Evolutionary conservation across 2,113 vertebrate species (phyloP).

Genomic region (Paraplagusia blochii): DNA sequence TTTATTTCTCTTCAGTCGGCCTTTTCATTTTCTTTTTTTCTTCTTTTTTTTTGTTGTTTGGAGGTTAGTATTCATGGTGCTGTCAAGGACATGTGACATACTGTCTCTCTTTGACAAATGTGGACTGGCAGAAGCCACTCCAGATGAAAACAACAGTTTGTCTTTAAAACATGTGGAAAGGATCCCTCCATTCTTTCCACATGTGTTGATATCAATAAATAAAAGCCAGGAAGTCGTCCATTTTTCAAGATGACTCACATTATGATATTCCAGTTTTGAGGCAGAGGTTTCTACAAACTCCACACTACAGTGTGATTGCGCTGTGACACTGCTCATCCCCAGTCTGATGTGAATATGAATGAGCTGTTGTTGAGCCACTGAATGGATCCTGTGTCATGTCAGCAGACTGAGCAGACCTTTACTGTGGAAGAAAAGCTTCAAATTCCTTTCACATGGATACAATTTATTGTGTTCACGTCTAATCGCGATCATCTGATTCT

Average conservation of each 20-base stretch:
- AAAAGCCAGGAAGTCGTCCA: neutral
- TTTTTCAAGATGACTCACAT: constrained; percentile 11
- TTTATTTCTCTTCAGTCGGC: constrained; percentile 9
- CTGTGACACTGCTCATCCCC: constrained; percentile 39
- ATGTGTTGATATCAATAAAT: neutral
- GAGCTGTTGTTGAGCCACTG: constrained; percentile 60
- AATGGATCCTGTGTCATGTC: constrained; percentile 62
- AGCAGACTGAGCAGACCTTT: constrained; percentile 34
- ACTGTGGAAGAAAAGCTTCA: neutral
- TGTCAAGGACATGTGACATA: constrained; percentile 42
- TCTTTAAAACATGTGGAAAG: too few species aligned
- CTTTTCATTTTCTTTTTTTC: constrained; percentile 13
- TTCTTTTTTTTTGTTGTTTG: constrained; percentile 23
- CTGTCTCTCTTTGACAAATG: constrained; percentile 51
- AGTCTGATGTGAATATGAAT: constrained; percentile 59
- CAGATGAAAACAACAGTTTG: constrained; percentile 11
- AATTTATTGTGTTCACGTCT: neutral
- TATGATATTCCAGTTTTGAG: constrained; percentile 12
- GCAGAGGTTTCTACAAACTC: constrained; percentile 9
- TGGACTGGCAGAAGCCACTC: neutral
- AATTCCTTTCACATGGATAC: constrained; percentile 8
- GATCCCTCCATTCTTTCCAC: too few species aligned
- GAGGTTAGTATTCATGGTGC: constrained; percentile 40
- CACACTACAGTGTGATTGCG: constrained; percentile 10
- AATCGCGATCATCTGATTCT: constrained; percentile 3